Percentiles rank a stretch among this genome's conserved stretches.
Evolutionary conservation across 2,113 vertebrate species (phyloP).

Genomic region (Menura novaehollandiae): DNA sequence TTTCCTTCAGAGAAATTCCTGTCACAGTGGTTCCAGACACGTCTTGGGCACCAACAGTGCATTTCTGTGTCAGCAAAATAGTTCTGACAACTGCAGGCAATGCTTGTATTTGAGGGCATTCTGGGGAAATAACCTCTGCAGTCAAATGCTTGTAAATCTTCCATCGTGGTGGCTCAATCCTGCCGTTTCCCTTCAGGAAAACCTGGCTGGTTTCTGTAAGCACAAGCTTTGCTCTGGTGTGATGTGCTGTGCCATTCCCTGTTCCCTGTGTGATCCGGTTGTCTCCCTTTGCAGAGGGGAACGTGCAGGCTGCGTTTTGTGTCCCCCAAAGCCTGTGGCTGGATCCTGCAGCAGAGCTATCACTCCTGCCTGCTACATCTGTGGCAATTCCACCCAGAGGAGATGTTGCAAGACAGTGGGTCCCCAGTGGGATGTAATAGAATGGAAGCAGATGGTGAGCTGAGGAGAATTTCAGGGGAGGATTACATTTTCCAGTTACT

Average conservation of each 20-base stretch:
- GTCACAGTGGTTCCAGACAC: background rate
- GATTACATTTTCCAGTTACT: slow-evolving; percentile 58
- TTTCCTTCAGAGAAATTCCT: background rate
- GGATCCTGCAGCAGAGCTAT: background rate
- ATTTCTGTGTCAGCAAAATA: background rate
- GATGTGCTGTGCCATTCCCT: fast-evolving
- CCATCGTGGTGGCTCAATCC: background rate
- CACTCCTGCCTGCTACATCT: background rate
- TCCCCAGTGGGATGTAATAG: slow-evolving; percentile 46
- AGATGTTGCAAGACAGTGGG: slow-evolving; percentile 21
- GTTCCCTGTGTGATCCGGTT: fast-evolving
- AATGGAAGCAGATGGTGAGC: slow-evolving; percentile 58
- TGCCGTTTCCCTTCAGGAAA: background rate
- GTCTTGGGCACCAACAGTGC: background rate
- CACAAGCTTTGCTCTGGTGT: background rate
- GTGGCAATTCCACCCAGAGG: slow-evolving; percentile 21
- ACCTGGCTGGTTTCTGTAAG: background rate
- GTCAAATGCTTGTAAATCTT: background rate
- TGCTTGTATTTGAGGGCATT: background rate
- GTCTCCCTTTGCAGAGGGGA: background rate
- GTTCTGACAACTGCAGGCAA: background rate
- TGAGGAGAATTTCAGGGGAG: slow-evolving; percentile 54
- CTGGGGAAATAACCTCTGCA: background rate
- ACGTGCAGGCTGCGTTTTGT: background rate
- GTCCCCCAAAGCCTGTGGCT: background rate